Percentiles rank a stretch among this genome's conserved stretches.
Evolutionary conservation across 2,113 vertebrate species (phyloP).

Genomic region (Scytalopus superciliaris): DNA sequence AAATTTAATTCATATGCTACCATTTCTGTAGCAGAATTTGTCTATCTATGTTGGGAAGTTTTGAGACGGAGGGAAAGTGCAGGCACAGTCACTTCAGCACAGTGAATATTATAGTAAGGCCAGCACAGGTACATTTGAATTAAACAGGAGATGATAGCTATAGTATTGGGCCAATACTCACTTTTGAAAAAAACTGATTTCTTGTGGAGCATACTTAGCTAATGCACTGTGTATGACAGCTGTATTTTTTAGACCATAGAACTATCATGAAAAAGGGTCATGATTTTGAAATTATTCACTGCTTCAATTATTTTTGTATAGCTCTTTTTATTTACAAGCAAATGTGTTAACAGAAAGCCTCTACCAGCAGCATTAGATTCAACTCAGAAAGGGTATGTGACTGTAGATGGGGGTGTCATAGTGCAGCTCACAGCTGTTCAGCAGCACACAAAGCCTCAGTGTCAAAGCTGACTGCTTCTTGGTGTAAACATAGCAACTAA

Average conservation of each 20-base stretch:
- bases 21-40: background rate
- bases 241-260: background rate
- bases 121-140: background rate
- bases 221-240: background rate
- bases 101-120: background rate
- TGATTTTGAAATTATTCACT: background rate
- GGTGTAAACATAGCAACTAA: background rate
- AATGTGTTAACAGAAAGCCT: background rate
- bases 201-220: background rate
- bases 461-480: background rate
- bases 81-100: background rate
- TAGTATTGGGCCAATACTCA: background rate
- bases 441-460: background rate
- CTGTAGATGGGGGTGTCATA: no score
- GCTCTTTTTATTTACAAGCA: background rate
- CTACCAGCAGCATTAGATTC: background rate
- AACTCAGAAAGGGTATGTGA: fast-evolving
- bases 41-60: background rate
- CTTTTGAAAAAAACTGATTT: background rate
- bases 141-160: background rate
- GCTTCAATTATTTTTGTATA: background rate
- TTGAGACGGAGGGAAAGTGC: background rate
- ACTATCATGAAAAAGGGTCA: background rate
- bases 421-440: background rate
- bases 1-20: background rate